Conservation (phyloP, 1,140 invertebrate species). For the Eulimnadia texana region DNA sequence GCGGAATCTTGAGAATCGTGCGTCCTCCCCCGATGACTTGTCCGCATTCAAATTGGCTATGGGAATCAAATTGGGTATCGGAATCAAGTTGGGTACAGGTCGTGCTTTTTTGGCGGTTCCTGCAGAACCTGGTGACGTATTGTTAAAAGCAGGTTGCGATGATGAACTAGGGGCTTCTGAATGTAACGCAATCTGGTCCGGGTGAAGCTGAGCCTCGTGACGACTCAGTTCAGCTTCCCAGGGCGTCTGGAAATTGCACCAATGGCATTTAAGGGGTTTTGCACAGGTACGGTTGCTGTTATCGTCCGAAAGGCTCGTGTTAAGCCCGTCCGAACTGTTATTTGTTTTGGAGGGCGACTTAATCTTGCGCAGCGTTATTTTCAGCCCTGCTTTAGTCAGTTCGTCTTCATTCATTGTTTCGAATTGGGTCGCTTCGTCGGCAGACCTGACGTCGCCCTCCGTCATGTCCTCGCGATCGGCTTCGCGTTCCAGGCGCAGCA, state of each 20-base stretch:
- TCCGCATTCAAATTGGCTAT: background rate
- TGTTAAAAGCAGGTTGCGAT: slow-evolving; percentile 18
- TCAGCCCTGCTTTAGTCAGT: slow-evolving; percentile 19
- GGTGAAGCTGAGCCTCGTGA: slow-evolving; percentile 36
- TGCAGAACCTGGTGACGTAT: background rate
- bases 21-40: background rate
- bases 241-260: slow-evolving; percentile 36
- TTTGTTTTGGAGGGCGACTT: slow-evolving; percentile 19
- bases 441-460: background rate
- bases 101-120: slow-evolving; percentile 35
- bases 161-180: slow-evolving; percentile 29
- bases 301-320: slow-evolving; percentile 6
- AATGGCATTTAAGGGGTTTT: slow-evolving; percentile 29
- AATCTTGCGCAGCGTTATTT: slow-evolving; percentile 24
- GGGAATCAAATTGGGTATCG: slow-evolving; percentile 29
- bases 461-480: background rate
- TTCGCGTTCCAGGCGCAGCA: slow-evolving; percentile 28
- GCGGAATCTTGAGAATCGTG: slow-evolving; percentile 13
- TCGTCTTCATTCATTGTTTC: slow-evolving; percentile 17
- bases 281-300: slow-evolving; percentile 2
- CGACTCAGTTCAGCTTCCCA: slow-evolving; percentile 38
- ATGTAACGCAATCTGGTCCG: slow-evolving; percentile 29
- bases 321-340: background rate
- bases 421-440: background rate
- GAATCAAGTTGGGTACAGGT: slow-evolving; percentile 54